Conservation (phyloP, 2,888 invertebrate genomes). For the Drosophila affinis region DNA sequence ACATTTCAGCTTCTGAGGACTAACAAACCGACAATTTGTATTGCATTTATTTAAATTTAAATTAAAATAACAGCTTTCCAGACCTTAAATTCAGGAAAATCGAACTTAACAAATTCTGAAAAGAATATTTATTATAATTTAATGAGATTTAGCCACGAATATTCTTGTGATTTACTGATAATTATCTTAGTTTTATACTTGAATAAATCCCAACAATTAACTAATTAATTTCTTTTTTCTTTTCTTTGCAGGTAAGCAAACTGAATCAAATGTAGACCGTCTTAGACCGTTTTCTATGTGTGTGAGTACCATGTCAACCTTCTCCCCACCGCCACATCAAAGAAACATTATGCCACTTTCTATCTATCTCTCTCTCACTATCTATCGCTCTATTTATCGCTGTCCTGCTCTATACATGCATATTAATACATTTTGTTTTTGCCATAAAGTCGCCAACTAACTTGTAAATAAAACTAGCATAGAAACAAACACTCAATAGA, state of each 20-base stretch:
- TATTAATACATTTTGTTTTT: conserved; percentile 6
- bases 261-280: neutral
- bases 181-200: too few relatives aligned
- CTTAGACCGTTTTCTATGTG: neutral
- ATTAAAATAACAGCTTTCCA: too few relatives aligned
- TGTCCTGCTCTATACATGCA: conserved; percentile 21
- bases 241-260: conserved; percentile 60
- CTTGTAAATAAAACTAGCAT: conserved; percentile 34
- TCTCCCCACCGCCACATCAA: conserved; percentile 13
- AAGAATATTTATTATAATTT: too few relatives aligned
- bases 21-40: too few relatives aligned
- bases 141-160: too few relatives aligned
- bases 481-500: neutral
- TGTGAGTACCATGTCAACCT: conserved; percentile 50
- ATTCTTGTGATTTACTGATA: too few relatives aligned
- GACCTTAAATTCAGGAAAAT: too few relatives aligned
- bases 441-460: conserved; percentile 32
- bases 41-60: too few relatives aligned
- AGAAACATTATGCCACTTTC: conserved; percentile 17
- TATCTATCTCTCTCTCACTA: neutral
- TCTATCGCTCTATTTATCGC: conserved; percentile 3
- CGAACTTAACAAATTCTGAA: too few relatives aligned
- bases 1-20: too few relatives aligned
- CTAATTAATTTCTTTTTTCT: conserved; percentile 5
- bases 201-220: neutral